A percentile compares a stretch with the other conserved stretches of the same genome.
Evolutionary conservation across 2,888 invertebrate genomes (phyloP).

Genomic region (Spisula subtruncata): DNA sequence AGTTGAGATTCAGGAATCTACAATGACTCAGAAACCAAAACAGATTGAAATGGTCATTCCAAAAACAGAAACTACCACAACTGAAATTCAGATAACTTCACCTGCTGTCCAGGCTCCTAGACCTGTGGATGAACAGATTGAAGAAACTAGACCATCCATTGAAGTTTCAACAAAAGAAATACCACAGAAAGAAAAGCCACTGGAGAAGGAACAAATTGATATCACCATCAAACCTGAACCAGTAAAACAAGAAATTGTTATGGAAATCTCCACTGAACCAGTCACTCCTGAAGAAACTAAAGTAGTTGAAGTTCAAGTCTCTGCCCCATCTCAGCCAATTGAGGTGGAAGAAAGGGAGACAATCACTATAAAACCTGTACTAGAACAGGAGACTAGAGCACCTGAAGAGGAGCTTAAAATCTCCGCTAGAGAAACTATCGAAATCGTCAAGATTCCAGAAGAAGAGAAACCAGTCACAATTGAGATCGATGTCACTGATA

Average conservation of each 20-base stretch:
- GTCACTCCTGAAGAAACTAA: slow-evolving; percentile 61
- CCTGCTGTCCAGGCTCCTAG: slow-evolving; percentile 65
- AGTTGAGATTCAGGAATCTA: slow-evolving; percentile 82
- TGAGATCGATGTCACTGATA: slow-evolving; percentile 68
- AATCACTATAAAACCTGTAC: slow-evolving; percentile 64
- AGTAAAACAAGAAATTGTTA: slow-evolving; percentile 59
- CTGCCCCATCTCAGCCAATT: slow-evolving; percentile 69
- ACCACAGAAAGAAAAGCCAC: slow-evolving; percentile 53
- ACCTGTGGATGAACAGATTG: slow-evolving; percentile 78
- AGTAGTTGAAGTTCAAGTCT: slow-evolving; percentile 67
- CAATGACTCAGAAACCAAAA: slow-evolving; percentile 78
- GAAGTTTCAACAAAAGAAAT: slow-evolving; percentile 67
- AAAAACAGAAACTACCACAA: slow-evolving; percentile 72
- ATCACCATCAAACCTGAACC: slow-evolving; percentile 57
- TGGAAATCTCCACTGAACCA: slow-evolving; percentile 57
- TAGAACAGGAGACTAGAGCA: slow-evolving; percentile 73
- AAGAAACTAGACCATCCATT: slow-evolving; percentile 78
- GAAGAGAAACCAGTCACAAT: slow-evolving; percentile 66
- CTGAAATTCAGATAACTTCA: slow-evolving; percentile 73
- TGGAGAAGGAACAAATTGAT: slow-evolving; percentile 58
- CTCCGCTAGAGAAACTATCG: slow-evolving; percentile 76
- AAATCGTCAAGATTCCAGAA: slow-evolving; percentile 74
- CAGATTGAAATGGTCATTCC: slow-evolving; percentile 79
- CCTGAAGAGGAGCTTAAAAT: slow-evolving; percentile 74
- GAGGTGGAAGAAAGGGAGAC: slow-evolving; percentile 72